Evolutionary conservation across 2,888 invertebrate species (phyloP), one percentile per base, ranked within the genome.

Genomic region (Cyclophora punctaria): DNA sequence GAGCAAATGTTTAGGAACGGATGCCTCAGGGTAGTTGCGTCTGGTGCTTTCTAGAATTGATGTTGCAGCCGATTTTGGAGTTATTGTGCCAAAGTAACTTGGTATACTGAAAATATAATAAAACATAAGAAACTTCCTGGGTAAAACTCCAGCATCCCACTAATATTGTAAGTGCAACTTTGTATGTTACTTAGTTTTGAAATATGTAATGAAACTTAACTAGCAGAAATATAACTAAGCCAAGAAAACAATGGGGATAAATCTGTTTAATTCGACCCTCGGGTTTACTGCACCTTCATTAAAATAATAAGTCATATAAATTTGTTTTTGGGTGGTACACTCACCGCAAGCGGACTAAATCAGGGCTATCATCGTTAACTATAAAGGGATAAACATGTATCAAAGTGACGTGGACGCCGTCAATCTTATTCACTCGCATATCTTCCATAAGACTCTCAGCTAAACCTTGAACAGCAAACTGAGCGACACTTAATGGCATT

Each of bases 391-490:
- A 93, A 45, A 92, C 83, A 57, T 92, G 92, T 34, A 87, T 87
- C 3, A 92, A 76, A 2, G 92, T 91, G 7, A 92, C 88, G 64
- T 90, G 81, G 1, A 93, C 90, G 50, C 90, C 89, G 60, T 89
- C 80, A 48, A 82, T 80, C 57, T 90, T 90, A 37, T 88, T 85
- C 43, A 90, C 84, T 42, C 91, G 83, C 0, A 92, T 73, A 59
- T 93, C 91, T 60, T 91, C 91, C 66, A 90, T 89, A 3, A 93
- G 72, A 1, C 92, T 90, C 64, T 92, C 92, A 0, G 91, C 91
- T 41, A 92, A 76, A 3, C 93, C 92, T 66, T 91, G 90, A 1
- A 92, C 90, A 7, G 92, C 93, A 72, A 92, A 92, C 73, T 92
- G 92, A 0, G 92, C 90, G 0, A 92, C 90, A 51, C 91, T 90